Evolutionary conservation across 1,140 invertebrate species (phyloP).

Genomic region (Eumeta japonica): DNA sequence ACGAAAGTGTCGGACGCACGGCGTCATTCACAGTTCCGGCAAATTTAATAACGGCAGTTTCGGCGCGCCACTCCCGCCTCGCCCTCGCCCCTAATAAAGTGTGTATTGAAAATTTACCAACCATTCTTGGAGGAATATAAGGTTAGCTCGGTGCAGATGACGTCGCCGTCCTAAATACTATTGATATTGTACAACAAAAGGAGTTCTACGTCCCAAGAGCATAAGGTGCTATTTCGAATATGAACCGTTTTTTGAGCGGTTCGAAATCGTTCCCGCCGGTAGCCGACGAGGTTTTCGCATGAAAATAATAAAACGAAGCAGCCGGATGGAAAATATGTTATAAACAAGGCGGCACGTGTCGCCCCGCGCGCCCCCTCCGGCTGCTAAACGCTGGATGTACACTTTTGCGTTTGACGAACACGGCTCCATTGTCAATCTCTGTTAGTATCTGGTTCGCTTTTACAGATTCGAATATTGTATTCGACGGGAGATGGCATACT

Average conservation of each 20-base stretch:
- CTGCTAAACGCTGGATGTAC: slow-evolving; percentile 3
- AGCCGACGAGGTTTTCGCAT: slow-evolving; percentile 26
- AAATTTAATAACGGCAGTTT: slow-evolving; percentile 57
- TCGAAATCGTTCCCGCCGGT: slow-evolving; percentile 25
- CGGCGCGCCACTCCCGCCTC: slow-evolving; percentile 41
- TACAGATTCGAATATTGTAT: neutral
- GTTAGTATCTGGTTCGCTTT: neutral
- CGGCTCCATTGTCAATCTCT: neutral
- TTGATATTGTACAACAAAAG: slow-evolving; percentile 12
- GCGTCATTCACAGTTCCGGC: slow-evolving; percentile 47
- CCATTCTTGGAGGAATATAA: slow-evolving; percentile 56
- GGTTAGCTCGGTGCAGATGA: slow-evolving; percentile 44
- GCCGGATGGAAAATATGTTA: slow-evolving; percentile 34
- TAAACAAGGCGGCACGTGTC: slow-evolving; percentile 19
- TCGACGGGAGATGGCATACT: neutral
- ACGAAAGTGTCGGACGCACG: slow-evolving; percentile 36
- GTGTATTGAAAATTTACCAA: slow-evolving; percentile 60
- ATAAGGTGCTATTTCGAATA: slow-evolving; percentile 13
- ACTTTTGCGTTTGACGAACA: slow-evolving; percentile 1
- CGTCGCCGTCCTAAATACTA: slow-evolving; percentile 30
- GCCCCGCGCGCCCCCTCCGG: too few relatives aligned
- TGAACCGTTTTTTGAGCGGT: slow-evolving; percentile 8
- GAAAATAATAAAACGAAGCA: slow-evolving; percentile 37
- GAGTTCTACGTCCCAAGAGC: slow-evolving; percentile 13
- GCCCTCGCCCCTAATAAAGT: slow-evolving; percentile 55